phyloP scores from a whole-genome alignment of 64 coral and sea anemone species.

The Pachyseris speciosa region DNA sequence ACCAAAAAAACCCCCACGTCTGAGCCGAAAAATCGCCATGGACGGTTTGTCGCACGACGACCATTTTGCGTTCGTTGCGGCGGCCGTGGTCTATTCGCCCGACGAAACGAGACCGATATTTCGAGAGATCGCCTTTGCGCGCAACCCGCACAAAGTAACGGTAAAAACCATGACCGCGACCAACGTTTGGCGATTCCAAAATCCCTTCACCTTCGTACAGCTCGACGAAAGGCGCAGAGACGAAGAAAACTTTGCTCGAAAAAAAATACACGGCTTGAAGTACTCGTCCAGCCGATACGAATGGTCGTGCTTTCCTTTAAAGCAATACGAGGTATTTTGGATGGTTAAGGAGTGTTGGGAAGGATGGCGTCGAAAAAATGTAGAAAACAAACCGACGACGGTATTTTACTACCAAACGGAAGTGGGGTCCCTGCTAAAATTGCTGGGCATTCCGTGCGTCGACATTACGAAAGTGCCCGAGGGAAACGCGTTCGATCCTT shows the following conservation, averaged over 20 bases:
- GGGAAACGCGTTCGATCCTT: not conserved
- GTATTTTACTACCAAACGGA: not conserved
- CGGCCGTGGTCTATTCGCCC: too few species aligned
- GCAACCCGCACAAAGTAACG: too few species aligned
- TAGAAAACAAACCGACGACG: not conserved
- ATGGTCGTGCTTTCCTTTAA: too few species aligned
- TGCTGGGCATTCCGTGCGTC: not conserved
- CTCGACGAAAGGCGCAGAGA: not conserved
- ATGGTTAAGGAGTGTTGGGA: not conserved
- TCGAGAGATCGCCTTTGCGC: too few species aligned
- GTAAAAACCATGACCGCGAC: too few species aligned
- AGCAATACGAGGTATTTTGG: not conserved
- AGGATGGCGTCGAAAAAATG: not conserved
- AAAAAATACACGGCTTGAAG: not conserved
- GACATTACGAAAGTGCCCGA: not conserved
- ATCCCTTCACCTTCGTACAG: not conserved
- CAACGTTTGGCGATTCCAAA: not conserved
- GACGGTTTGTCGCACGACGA: too few species aligned
- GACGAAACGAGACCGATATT: too few species aligned
- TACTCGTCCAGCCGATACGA: not conserved
- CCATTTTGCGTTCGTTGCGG: too few species aligned
- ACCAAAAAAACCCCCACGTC: too few species aligned
- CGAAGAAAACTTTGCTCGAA: not conserved
- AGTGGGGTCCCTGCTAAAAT: not conserved
- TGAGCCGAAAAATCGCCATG: too few species aligned